These are phyloP conservation scores for Nyctereutes procyonoides DNA, from an alignment of 2,113 vertebrate species.

Conservation along the genomic window DNA sequence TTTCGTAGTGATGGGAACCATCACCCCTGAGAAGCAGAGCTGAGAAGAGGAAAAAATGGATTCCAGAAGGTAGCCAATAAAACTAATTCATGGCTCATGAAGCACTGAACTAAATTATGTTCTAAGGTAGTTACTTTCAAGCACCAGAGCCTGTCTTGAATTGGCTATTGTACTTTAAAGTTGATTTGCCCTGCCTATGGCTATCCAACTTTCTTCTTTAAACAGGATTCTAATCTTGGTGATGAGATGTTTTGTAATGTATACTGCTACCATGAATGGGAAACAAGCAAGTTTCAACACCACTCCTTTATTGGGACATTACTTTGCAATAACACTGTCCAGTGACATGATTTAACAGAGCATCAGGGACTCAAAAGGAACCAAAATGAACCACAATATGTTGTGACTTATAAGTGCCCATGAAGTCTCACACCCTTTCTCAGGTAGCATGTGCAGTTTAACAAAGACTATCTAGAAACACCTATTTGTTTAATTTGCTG, in stretches of 20 bases:
- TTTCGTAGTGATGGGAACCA: not conserved
- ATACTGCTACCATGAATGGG: not conserved
- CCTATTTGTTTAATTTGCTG: not conserved
- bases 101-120: not conserved
- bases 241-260: not conserved
- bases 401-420: not conserved
- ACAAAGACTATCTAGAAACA: not conserved
- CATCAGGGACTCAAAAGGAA: not conserved
- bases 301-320: not conserved
- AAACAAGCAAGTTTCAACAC: not conserved
- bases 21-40: not conserved
- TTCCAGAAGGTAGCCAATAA: not conserved
- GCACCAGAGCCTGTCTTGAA: not conserved
- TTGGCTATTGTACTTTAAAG: not conserved
- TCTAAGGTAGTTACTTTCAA: not conserved
- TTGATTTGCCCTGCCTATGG: not conserved
- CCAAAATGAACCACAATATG: not conserved
- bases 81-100: not conserved
- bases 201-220: not conserved
- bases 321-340: not conserved
- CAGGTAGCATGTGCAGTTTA: not conserved
- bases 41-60: not conserved
- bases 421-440: not conserved
- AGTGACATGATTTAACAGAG: not conserved
- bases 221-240: not conserved